Evolutionary conservation across 1,140 invertebrate species (phyloP).

Genomic region (Oryctes rhinoceros): DNA sequence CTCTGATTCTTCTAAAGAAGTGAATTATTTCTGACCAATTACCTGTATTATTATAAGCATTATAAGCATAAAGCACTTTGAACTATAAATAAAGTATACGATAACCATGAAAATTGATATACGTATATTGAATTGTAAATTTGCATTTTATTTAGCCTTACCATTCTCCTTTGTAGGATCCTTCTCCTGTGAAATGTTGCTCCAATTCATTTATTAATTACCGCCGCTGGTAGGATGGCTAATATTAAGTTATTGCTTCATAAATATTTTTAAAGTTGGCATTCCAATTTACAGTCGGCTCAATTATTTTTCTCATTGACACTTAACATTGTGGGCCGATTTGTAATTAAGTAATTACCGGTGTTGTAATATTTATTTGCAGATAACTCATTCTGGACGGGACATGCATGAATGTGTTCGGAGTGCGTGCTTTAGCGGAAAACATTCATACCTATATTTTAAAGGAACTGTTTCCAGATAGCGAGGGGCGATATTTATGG

Average conservation of each 20-base stretch:
- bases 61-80: too few species aligned
- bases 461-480: background rate
- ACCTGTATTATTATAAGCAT: too few species aligned
- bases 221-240: background rate
- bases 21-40: too few species aligned
- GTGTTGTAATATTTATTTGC: conserved; percentile 25
- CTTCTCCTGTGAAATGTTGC: background rate
- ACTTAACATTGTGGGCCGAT: conserved; percentile 27
- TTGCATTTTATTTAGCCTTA: too few species aligned
- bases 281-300: conserved; percentile 17
- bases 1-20: too few species aligned
- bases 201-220: conserved; percentile 1
- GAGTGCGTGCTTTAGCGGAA: background rate
- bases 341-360: conserved; percentile 27
- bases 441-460: conserved; percentile 24
- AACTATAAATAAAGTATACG: too few species aligned
- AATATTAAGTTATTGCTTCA: conserved; percentile 16
- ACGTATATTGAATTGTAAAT: too few species aligned
- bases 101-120: too few species aligned
- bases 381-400: background rate
- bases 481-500: conserved; percentile 17
- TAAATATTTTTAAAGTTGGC: conserved; percentile 33
- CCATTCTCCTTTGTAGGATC: too few species aligned
- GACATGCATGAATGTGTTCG: conserved; percentile 12
- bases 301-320: conserved; percentile 6